Percentiles rank a stretch among this genome's conserved stretches.
phyloP scores from a whole-genome alignment of 2,797 vertebrate species.

The Craterocephalus amniculus region DNA sequence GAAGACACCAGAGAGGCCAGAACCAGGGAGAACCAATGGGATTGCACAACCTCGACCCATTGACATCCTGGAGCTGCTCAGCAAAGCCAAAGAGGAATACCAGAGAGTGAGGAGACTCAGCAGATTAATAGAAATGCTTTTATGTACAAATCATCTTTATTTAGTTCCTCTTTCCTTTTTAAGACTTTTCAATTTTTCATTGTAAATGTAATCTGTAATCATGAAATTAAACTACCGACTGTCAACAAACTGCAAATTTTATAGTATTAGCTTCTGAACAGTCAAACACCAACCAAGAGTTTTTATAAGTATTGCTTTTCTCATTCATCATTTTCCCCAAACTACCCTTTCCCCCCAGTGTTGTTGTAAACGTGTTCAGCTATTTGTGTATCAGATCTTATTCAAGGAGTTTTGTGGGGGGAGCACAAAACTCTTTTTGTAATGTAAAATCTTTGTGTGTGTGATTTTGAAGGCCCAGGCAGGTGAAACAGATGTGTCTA shows the following conservation, averaged over 20 bases:
- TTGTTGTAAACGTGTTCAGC: neutral
- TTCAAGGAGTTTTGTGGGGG: slow-evolving; percentile 27
- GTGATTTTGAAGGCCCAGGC: slow-evolving; percentile 63
- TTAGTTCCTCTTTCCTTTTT: neutral
- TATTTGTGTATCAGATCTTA: slow-evolving; percentile 9
- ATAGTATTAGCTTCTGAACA: too few species aligned
- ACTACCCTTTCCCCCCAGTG: neutral
- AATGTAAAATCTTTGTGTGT: neutral
- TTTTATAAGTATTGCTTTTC: too few species aligned
- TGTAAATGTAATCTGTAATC: neutral
- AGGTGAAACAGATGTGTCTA: slow-evolving; percentile 60
- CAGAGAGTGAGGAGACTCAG: slow-evolving; percentile 85
- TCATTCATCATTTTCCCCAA: neutral
- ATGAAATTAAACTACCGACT: too few species aligned
- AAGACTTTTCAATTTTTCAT: neutral
- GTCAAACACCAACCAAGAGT: too few species aligned
- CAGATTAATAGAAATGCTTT: neutral
- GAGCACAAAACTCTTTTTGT: too few species aligned
- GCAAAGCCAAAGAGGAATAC: slow-evolving; percentile 97
- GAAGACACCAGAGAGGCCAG: slow-evolving; percentile 82
- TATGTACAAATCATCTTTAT: neutral
- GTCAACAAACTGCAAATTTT: too few species aligned
- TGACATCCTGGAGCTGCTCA: slow-evolving; percentile 96
- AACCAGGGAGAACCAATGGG: slow-evolving; percentile 85
- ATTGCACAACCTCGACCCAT: slow-evolving; percentile 85